Evolutionary conservation across 2,888 invertebrate species (phyloP), one percentile per base, ranked within the genome.

Genomic region (Protophormia terraenovae): DNA sequence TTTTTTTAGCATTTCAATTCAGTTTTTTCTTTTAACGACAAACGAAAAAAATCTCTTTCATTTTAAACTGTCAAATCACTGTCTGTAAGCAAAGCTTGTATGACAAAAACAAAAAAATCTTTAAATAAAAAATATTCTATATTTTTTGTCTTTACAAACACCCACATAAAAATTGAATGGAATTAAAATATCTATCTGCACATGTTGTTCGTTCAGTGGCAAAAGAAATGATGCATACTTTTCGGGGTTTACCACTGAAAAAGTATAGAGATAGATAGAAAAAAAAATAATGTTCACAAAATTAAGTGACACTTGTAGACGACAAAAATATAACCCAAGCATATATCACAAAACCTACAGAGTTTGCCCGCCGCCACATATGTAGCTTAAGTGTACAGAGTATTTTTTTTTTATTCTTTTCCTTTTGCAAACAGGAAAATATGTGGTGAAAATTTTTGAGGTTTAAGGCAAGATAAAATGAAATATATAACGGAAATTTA

Each of bases 221-320:
- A 69, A 64, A 32, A 79, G 78, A 85, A 85, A 85, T 82, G 78
- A 82, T 85, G 85, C 85, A 85, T 85, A 85, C 85, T 85, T 85
- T 50, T 78, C 62, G 60, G 85, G 85, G 82, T 71, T 82, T 82
- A 82, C 85, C 85, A 85, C 85, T 82, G 35, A 45, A 72, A 76
- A 81, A 41, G 66, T 60, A 50, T 64, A 50, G 47, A 24, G 45
- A 14, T 22, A 45, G 53, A 14, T 19, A 50, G 32, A 45, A 71
- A 66, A 78, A 82, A 71, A 71, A 82, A 79, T 66, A 82, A 79
- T 85, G 82, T 82, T 85, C 85, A 76, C 76, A 82, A 85, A 85
- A 85, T 85, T 85, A 85, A 85, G 85, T 82, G 85, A 85, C 85
- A 85, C 85, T 85, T 85, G 85, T 85, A 85, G 85, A 85, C 78